phyloP scores from a whole-genome alignment of 2,888 invertebrate species.

The Lepidonotus clava region DNA sequence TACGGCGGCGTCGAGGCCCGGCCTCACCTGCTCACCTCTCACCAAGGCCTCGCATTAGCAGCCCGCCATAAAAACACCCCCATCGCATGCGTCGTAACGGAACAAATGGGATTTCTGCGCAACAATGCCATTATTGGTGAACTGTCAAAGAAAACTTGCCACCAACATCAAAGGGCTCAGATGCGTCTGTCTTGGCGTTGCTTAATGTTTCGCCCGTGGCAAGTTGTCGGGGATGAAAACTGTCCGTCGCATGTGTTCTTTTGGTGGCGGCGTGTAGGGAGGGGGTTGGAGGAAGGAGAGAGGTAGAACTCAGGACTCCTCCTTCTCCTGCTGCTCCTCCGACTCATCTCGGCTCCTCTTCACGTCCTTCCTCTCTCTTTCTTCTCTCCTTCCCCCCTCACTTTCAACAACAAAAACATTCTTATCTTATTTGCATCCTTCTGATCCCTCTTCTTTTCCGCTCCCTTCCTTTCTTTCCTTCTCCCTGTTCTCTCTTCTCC shows the following conservation, averaged over 20 bases:
- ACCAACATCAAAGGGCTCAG: conserved; percentile 51
- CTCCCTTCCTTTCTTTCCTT: too few relatives aligned
- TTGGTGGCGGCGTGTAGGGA: conserved; percentile 7
- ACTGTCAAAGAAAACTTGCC: conserved; percentile 53
- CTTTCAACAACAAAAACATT: too few relatives aligned
- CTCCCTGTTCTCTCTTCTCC: too few relatives aligned
- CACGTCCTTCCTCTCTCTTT: too few relatives aligned
- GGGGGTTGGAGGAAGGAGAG: too few relatives aligned
- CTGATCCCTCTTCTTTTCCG: too few relatives aligned
- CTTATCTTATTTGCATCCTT: too few relatives aligned
- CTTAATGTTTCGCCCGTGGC: conserved; percentile 44
- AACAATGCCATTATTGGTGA: conserved; percentile 53
- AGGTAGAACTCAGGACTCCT: too few relatives aligned
- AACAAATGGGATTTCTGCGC: conserved; percentile 51
- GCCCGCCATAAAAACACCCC: conserved; percentile 24
- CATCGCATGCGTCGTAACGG: conserved; percentile 52
- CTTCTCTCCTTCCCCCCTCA: too few relatives aligned
- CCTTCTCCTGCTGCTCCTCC: too few relatives aligned
- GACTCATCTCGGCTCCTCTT: too few relatives aligned
- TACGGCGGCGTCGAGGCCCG: conserved; percentile 24
- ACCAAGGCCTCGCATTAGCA: conserved; percentile 48
- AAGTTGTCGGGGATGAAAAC: conserved; percentile 35
- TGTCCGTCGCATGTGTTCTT: conserved; percentile 44
- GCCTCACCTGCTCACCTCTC: conserved; percentile 50
- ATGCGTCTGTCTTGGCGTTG: conserved; percentile 47